Base-by-base conservation (phyloP, 2,888 invertebrate genomes). In the Crepidodera aurea region DNA sequence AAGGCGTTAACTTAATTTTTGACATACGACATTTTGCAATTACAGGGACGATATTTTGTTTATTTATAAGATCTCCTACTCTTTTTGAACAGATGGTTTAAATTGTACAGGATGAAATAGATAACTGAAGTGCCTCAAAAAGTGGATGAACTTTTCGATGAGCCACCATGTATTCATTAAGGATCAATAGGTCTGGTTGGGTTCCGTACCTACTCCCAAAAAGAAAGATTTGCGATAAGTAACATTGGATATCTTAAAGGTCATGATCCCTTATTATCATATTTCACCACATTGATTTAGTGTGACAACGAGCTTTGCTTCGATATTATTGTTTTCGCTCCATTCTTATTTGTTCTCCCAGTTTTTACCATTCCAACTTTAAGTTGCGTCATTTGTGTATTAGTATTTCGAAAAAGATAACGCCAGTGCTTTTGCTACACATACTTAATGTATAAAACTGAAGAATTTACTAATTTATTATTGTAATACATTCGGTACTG, bases 261-360 rank as follows among this genome's bases (percentile, higher is more conserved):
- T 72, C 72, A 65, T 67, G 72, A 70, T 70, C 71, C 61, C 50
- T 53, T 44, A 72, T 71, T 71, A 72, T 72, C 71, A 66, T 69
- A 71, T 70, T 71, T 69, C 67, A 68, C 59, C 32, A 59, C 15
- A 55, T 48, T 54, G 53, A 51, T 65, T 64, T 60, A 62, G 62
- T 62, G 57, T 51, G 46, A 50, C 60, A 55, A 62, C 39, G 51
- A 57, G 50, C 62, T 56, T 58, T 51, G 57, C 39, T 51, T 58
- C 27, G 54, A 58, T 61, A 54, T 44, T 58, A 54, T 57, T 64
- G 50, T 55, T 67, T 62, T 60, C 55, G 62, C 54, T 44, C 34
- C 27, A 44, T 44, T 50, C 50, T 50, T 58, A 42, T 29, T 63
- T 55, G 50, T 51, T 40, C 55, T 51, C 39, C 15, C n/a, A 60